These are phyloP conservation scores for Parauchenoglanis punctatus DNA, from an alignment of 2,797 vertebrate genomes.

Conservation along the genomic window DNA sequence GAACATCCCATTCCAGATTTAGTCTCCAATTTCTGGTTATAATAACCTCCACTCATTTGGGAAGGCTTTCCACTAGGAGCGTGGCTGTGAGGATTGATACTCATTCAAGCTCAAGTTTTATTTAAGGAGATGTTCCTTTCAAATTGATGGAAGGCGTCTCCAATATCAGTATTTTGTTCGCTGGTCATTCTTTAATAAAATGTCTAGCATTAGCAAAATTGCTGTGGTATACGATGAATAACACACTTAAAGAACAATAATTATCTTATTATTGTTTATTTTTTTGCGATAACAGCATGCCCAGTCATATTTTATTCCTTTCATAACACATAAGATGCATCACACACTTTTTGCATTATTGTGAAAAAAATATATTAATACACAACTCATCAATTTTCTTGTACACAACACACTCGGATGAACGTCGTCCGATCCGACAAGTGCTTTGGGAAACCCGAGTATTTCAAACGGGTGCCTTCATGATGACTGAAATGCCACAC, in stretches of 20 bases:
- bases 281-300: slow-evolving; percentile 13
- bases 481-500: slow-evolving; percentile 6
- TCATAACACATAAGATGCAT: slow-evolving; percentile 11
- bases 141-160: not conserved
- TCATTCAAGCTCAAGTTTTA: not conserved
- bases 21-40: not conserved
- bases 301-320: slow-evolving; percentile 24
- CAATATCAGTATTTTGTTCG: not conserved
- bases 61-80: not conserved
- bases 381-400: not conserved
- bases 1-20: not conserved
- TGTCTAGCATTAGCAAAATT: no score
- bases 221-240: not conserved
- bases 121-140: not conserved
- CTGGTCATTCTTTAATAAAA: not conserved
- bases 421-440: slow-evolving; percentile 24
- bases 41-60: not conserved
- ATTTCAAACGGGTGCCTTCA: slow-evolving; percentile 34
- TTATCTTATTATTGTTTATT: not conserved
- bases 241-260: not conserved
- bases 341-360: not conserved
- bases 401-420: slow-evolving; percentile 14
- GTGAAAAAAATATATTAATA: slow-evolving; percentile 7
- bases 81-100: no score
- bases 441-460: slow-evolving; percentile 38